Evolutionary conservation across 1,140 invertebrate genomes (phyloP).

Genomic region (Planococcus citri): DNA sequence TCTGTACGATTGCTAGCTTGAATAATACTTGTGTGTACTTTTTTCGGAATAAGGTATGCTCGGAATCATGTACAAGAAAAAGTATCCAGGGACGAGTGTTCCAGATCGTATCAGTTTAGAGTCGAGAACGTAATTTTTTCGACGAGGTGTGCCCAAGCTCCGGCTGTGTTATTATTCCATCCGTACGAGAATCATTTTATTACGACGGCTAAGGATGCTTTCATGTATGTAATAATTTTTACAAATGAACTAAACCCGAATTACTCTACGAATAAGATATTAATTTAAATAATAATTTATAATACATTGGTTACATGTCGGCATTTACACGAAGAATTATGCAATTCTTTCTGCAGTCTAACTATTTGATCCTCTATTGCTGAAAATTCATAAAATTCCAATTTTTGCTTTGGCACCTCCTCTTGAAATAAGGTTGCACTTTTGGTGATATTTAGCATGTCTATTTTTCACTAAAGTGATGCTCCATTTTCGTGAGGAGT

Average conservation of each 20-base stretch:
- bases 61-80: slow-evolving; percentile 48
- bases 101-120: slow-evolving; percentile 36
- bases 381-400: too few species aligned
- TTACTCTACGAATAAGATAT: too few species aligned
- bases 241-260: not conserved
- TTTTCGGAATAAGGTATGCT: slow-evolving; percentile 36
- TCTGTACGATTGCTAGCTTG: not conserved
- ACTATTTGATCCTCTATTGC: too few species aligned
- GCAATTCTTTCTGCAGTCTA: too few species aligned
- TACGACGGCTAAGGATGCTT: slow-evolving; percentile 70
- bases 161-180: slow-evolving; percentile 68
- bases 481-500: too few species aligned
- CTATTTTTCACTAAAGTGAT: too few species aligned
- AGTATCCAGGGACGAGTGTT: slow-evolving; percentile 50
- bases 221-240: slow-evolving; percentile 47
- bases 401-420: too few species aligned
- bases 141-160: slow-evolving; percentile 59
- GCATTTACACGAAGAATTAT: too few species aligned
- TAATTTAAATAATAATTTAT: too few species aligned
- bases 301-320: too few species aligned
- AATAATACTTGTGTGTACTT: not conserved
- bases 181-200: slow-evolving; percentile 79
- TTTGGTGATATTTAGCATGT: too few species aligned
- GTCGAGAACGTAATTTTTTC: slow-evolving; percentile 74
- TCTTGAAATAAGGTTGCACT: too few species aligned